Evolutionary conservation across 2,888 invertebrate genomes (phyloP), one percentile per base, ranked within the genome.

Genomic region (Andrena praecox): DNA sequence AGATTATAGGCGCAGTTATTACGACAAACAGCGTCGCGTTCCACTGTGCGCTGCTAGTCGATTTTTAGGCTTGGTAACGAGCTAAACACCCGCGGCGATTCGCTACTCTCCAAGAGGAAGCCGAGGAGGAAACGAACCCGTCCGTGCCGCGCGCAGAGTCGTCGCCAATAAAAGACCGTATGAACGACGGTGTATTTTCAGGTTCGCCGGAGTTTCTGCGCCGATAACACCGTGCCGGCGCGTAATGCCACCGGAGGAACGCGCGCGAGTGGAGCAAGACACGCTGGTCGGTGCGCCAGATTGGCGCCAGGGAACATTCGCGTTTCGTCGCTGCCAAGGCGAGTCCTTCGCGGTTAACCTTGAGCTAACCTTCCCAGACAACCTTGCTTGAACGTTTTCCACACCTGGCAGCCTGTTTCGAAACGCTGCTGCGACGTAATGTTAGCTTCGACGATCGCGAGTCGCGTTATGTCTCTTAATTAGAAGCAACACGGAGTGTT

Each of bases 221-320:
- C 60, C 29, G 27, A 56, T 56, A 56, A 27, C 24, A 56, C 56
- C 27, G 56, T 27, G 20, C 35, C 20, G 16, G 8, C 62, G 67
- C 54, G 56, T 70, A 72, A 66, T 77, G 54, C 69, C 59, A 66
- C 60, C 33, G 74, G 8, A 72, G 72, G 74, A 64, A 69, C 56
- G 73, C 70, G 35, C 24, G 76, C 72, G 35, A 48, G 76, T 70
- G 33, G 8, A 24, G 67, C 66, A 42, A 84, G 16, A 66, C n/a
- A 52, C 59, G 35, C 27, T n/a, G 52, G n/a, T 24, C 50, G 69
- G 54, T 72, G 73, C 81, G 87, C 75, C 87, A 63, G 60, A 69
- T 84, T 78, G 87, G 87, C 87, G 87, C 87, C 87, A 48, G 56
- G 50, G 70, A 72, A 78, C 78, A 67, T 82, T 79, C 56, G 59